These are phyloP conservation scores for Bostrychus sinensis DNA, from an alignment of 2,113 vertebrate genomes.

Conservation along the genomic window DNA sequence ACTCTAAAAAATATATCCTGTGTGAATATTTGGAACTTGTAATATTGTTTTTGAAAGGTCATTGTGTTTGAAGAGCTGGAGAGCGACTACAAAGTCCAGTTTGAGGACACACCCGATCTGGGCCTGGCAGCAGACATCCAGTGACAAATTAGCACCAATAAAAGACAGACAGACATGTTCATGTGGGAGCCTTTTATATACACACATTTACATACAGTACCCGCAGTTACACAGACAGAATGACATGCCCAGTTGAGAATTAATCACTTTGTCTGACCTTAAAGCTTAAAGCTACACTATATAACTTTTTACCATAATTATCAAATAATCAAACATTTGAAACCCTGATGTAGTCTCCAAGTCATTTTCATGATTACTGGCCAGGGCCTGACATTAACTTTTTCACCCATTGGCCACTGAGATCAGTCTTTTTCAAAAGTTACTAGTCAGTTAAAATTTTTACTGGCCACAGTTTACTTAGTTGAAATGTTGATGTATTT, in stretches of 20 bases:
- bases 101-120: slow-evolving; percentile 83
- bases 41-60: slow-evolving; percentile 63
- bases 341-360: background rate
- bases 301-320: background rate
- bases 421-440: too few species aligned
- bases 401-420: too few species aligned
- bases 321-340: background rate
- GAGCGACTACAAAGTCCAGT: slow-evolving; percentile 83
- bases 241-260: background rate
- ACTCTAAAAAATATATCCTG: background rate
- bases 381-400: too few species aligned
- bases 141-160: slow-evolving; percentile 34
- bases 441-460: too few species aligned
- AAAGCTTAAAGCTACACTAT: background rate
- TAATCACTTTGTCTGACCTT: background rate
- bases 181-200: slow-evolving; percentile 43
- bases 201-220: slow-evolving; percentile 48
- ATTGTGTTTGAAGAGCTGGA: slow-evolving; percentile 89
- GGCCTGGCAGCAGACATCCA: slow-evolving; percentile 83
- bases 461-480: too few species aligned
- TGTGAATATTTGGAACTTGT: background rate
- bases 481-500: too few species aligned
- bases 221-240: slow-evolving; percentile 33
- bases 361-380: too few species aligned
- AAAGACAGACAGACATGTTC: slow-evolving; percentile 19